These are phyloP conservation scores for Drepana arcuata DNA, from an alignment of 1,140 invertebrate species.

Conservation along the genomic window DNA sequence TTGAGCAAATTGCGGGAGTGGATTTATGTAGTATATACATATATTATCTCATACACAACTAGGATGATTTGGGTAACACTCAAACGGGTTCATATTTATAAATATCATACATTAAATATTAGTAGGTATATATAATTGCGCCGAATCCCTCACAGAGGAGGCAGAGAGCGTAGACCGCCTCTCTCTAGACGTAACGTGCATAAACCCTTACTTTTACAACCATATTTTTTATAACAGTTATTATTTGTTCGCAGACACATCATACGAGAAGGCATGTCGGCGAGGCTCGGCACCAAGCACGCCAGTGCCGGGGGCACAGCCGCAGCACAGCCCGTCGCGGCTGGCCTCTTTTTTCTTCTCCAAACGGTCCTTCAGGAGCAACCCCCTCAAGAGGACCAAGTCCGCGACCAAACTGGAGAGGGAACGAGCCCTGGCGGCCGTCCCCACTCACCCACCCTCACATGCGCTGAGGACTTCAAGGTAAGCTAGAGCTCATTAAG, in stretches of 20 bases:
- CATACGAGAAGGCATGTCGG: conserved; percentile 91
- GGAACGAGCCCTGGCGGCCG: conserved; percentile 67
- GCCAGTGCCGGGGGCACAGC: conserved; percentile 77
- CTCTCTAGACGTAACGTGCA: too few species aligned
- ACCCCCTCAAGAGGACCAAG: conserved; percentile 92
- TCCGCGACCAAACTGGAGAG: conserved; percentile 92
- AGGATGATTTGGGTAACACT: too few species aligned
- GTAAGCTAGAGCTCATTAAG: too few species aligned
- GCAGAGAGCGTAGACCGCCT: too few species aligned
- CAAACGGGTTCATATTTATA: too few species aligned
- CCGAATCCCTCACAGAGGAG: too few species aligned
- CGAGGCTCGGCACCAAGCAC: conserved; percentile 88
- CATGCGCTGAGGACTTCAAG: conserved; percentile 78
- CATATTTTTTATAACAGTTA: conserved; percentile 2
- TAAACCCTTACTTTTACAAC: too few species aligned
- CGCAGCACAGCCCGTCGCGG: conserved; percentile 70
- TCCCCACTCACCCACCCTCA: conserved; percentile 58
- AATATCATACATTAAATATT: too few species aligned
- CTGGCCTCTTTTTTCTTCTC: conserved; percentile 87
- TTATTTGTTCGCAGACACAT: conserved; percentile 81
- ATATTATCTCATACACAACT: too few species aligned
- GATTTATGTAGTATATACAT: too few species aligned
- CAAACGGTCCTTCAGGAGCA: conserved; percentile 88
- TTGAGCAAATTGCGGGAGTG: too few species aligned
- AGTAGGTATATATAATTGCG: too few species aligned